Conservation (phyloP, 2,888 invertebrate species). For the Andrena hattorfiana region DNA sequence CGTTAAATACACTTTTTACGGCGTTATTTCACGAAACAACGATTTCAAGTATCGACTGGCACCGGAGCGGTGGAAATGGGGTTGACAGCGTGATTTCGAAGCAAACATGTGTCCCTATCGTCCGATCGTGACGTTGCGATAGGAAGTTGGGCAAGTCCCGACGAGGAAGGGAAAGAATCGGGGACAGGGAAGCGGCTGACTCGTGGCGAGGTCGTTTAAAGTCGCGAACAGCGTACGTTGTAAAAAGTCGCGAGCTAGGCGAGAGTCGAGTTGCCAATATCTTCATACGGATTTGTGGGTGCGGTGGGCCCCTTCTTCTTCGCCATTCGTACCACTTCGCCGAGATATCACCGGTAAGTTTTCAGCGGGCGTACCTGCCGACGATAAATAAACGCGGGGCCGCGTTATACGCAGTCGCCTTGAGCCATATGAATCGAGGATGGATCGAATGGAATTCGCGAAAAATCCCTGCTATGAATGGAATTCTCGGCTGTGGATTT, state of each 20-base stretch:
- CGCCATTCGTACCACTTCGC: slow-evolving; percentile 57
- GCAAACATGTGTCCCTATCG: slow-evolving; percentile 2
- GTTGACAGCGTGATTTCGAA: not conserved
- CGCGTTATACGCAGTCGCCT: slow-evolving; percentile 59
- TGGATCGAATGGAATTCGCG: slow-evolving; percentile 41
- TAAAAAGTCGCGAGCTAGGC: slow-evolving; percentile 37
- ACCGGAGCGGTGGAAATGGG: not conserved
- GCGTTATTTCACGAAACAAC: not conserved
- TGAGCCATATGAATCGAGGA: slow-evolving; percentile 53
- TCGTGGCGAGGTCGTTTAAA: slow-evolving; percentile 34
- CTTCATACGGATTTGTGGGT: slow-evolving; percentile 75
- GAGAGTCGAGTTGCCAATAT: slow-evolving; percentile 75
- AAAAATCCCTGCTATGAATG: slow-evolving; percentile 22
- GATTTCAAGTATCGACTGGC: not conserved
- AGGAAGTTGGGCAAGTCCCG: not conserved
- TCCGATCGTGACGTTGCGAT: not conserved
- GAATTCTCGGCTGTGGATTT: not conserved
- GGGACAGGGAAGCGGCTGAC: not conserved
- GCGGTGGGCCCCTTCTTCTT: slow-evolving; percentile 66
- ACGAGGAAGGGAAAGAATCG: not conserved
- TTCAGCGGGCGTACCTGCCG: slow-evolving; percentile 66
- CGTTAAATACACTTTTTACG: too few relatives aligned
- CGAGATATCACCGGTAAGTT: slow-evolving; percentile 71
- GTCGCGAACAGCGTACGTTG: slow-evolving; percentile 32
- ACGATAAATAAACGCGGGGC: slow-evolving; percentile 75